Conservation (phyloP, 2,888 invertebrate genomes). For the Eupithecia subfuscata region DNA sequence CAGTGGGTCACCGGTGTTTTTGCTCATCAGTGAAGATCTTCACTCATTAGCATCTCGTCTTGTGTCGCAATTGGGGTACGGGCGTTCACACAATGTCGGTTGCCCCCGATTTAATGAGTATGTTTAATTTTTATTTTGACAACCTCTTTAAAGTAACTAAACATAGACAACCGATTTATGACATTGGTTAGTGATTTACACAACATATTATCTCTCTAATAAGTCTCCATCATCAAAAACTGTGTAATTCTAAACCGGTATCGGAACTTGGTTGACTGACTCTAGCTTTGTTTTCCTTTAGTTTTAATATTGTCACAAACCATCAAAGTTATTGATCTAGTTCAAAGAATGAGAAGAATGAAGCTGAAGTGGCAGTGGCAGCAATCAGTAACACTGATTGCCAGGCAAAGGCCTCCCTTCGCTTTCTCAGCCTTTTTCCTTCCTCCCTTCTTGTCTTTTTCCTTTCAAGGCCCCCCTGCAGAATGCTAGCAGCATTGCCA, state of each 20-base stretch:
- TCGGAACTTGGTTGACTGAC: too few relatives aligned
- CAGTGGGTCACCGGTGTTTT: conserved; percentile 58
- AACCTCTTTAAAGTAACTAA: not conserved
- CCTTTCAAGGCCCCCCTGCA: not conserved
- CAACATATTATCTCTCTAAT: too few relatives aligned
- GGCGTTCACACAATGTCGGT: conserved; percentile 51
- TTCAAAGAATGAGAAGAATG: too few relatives aligned
- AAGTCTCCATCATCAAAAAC: not conserved
- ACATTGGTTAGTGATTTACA: too few relatives aligned
- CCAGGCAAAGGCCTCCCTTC: too few relatives aligned
- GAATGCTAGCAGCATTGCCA: too few relatives aligned
- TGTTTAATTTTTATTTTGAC: conserved; percentile 1
- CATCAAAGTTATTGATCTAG: too few relatives aligned
- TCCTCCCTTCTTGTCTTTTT: not conserved
- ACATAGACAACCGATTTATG: too few relatives aligned
- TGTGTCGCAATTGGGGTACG: conserved; percentile 60
- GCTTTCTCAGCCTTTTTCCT: not conserved
- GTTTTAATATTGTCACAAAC: too few relatives aligned
- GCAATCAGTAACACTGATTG: too few relatives aligned
- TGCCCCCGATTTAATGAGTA: conserved; percentile 34
- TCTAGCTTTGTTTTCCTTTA: too few relatives aligned
- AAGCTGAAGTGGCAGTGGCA: too few relatives aligned
- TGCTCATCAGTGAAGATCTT: conserved; percentile 58
- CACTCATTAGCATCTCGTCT: conserved; percentile 54
- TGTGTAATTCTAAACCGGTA: not conserved